These are phyloP conservation scores for Serilophus lunatus DNA, from an alignment of 2,113 vertebrate genomes.

Conservation along the genomic window DNA sequence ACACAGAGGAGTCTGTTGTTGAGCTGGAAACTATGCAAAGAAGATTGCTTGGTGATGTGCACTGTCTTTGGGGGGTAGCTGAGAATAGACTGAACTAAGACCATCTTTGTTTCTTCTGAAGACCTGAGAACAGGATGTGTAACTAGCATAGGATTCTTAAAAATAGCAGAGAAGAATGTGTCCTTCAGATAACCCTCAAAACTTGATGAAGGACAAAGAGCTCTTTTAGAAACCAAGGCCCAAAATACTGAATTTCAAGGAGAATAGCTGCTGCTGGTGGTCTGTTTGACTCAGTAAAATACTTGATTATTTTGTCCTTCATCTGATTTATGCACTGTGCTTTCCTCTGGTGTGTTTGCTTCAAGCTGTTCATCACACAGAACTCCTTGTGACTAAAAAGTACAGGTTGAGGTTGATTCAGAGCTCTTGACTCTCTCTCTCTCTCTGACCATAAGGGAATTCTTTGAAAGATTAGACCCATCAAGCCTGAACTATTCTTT, in stretches of 20 bases:
- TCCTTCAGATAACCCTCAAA: slow-evolving; percentile 19
- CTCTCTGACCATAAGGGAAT: slow-evolving; percentile 10
- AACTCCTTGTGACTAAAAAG: slow-evolving; percentile 4
- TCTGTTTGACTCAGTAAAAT: neutral
- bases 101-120: slow-evolving; percentile 20
- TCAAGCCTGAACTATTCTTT: slow-evolving; percentile 2
- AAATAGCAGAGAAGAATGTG: neutral
- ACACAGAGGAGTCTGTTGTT: slow-evolving; percentile 17
- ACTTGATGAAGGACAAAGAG: neutral
- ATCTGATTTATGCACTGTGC: neutral
- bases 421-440: slow-evolving; percentile 16
- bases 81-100: neutral
- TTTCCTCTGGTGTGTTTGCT: neutral
- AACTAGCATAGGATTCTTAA: neutral
- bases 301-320: neutral
- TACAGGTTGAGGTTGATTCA: slow-evolving; percentile 5
- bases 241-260: neutral
- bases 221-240: neutral
- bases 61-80: neutral
- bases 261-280: neutral
- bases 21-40: neutral
- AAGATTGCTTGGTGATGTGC: neutral
- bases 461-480: slow-evolving; percentile 24
- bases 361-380: neutral
- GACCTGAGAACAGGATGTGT: slow-evolving; percentile 16